Evolutionary conservation across 2,113 vertebrate genomes (phyloP).

Genomic region (Terrapene triunguis): DNA sequence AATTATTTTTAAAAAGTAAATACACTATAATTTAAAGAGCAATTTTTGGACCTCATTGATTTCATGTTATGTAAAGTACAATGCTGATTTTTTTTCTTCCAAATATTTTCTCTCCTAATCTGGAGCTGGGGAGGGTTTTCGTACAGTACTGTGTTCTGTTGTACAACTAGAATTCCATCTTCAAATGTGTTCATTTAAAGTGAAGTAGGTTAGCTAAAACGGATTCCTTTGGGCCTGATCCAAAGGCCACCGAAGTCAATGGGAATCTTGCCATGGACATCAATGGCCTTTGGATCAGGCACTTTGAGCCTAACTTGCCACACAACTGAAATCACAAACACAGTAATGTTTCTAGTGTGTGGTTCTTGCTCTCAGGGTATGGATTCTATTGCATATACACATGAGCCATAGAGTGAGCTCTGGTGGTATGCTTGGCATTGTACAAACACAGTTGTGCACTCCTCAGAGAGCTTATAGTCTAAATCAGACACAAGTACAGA

Average conservation of each 20-base stretch:
- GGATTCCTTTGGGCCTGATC: accelerated
- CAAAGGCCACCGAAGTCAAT: neutral
- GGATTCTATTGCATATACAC: too few species aligned
- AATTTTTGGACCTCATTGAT: neutral
- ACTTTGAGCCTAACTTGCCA: too few species aligned
- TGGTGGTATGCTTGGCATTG: too few species aligned
- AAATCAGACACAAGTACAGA: too few species aligned
- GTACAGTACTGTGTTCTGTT: neutral
- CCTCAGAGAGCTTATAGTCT: too few species aligned
- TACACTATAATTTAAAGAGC: neutral
- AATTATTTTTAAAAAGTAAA: neutral
- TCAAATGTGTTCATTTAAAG: neutral
- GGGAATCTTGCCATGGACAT: neutral
- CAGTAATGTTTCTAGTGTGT: too few species aligned
- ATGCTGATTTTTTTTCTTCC: neutral
- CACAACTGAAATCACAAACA: too few species aligned
- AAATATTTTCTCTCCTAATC: neutral
- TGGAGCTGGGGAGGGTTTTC: neutral
- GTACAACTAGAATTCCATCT: neutral
- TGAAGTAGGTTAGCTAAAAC: neutral
- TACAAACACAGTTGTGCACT: too few species aligned
- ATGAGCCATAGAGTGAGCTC: too few species aligned
- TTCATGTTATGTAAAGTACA: neutral
- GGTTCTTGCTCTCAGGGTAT: too few species aligned
- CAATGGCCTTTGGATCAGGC: too few species aligned